These are phyloP conservation scores for Caenorhabditis sp. DNA, from an alignment of 2,888 invertebrate genomes.

Conservation along the genomic window DNA sequence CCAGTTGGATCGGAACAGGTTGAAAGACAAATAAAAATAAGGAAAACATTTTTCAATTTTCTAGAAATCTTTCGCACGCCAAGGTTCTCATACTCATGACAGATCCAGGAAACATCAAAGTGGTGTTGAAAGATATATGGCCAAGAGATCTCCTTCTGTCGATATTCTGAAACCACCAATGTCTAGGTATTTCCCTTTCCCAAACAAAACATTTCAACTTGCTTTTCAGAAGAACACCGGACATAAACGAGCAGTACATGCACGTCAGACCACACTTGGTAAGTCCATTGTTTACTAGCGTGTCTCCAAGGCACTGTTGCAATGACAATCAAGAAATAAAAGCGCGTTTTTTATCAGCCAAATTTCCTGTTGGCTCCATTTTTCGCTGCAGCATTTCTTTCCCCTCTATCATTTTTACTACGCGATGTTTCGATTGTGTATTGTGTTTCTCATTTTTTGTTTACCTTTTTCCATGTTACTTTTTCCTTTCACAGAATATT, in stretches of 20 bases:
- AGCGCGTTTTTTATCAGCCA: constrained; percentile 57
- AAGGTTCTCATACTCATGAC: constrained; percentile 39
- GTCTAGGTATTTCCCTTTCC: constrained; percentile 26
- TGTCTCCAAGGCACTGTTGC: constrained; percentile 11
- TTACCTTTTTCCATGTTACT: constrained; percentile 19
- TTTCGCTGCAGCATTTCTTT: constrained; percentile 39
- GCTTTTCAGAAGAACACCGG: constrained; percentile 56
- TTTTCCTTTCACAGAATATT: constrained; percentile 1
- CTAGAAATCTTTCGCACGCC: constrained; percentile 15
- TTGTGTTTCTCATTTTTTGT: constrained; percentile 40
- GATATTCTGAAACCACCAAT: constrained; percentile 49
- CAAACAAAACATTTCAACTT: neutral
- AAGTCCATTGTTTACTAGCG: constrained; percentile 38
- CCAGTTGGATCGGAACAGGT: constrained; percentile 49
- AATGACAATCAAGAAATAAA: constrained; percentile 56
- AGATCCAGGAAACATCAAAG: constrained; percentile 42
- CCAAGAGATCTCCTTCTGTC: constrained; percentile 61
- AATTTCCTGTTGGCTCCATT: constrained; percentile 43
- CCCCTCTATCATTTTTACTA: constrained; percentile 42
- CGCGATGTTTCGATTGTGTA: constrained; percentile 31
- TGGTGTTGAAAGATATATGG: constrained; percentile 59
- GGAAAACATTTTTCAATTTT: neutral
- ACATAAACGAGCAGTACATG: constrained; percentile 33
- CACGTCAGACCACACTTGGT: constrained; percentile 46
- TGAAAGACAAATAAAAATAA: neutral